These are phyloP conservation scores for Mycalesis mineus DNA, from an alignment of 2,888 invertebrate species.

Conservation along the genomic window DNA sequence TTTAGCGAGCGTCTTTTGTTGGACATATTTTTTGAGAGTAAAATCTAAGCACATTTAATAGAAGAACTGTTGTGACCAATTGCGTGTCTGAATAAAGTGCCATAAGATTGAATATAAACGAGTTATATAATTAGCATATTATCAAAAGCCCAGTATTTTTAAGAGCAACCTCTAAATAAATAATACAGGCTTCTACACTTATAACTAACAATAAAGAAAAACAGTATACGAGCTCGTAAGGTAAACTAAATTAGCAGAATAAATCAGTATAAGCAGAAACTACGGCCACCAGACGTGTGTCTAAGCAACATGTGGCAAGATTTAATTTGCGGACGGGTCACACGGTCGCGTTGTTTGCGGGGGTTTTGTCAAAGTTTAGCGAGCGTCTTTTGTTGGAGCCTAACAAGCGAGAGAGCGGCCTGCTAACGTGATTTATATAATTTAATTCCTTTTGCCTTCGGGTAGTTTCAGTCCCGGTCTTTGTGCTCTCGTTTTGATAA, in stretches of 20 bases:
- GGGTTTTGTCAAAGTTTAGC: constrained; percentile 25
- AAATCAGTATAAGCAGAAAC: constrained; percentile 3
- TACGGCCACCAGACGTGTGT: constrained; percentile 14
- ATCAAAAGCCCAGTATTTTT: too few species aligned
- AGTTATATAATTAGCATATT: too few species aligned
- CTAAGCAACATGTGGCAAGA: constrained; percentile 17
- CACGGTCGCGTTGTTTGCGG: constrained; percentile 56
- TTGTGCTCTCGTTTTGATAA: background rate
- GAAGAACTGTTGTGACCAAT: too few species aligned
- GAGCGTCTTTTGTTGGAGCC: constrained; percentile 23
- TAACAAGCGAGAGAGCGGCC: constrained; percentile 15
- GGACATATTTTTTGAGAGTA: too few species aligned
- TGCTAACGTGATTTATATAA: constrained; percentile 22
- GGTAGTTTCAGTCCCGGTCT: background rate
- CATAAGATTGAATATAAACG: too few species aligned
- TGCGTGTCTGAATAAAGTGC: too few species aligned
- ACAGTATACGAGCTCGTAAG: too few species aligned
- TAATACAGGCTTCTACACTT: too few species aligned
- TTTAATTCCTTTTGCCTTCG: constrained; percentile 19
- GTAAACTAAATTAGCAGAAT: background rate
- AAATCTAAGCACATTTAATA: too few species aligned
- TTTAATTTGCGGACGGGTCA: constrained; percentile 36
- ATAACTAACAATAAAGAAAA: too few species aligned
- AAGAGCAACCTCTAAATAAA: too few species aligned
- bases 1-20: too few species aligned